Evolutionary conservation across 2,113 vertebrate genomes (phyloP), one percentile per base, ranked within the genome.

Genomic region (Perca schrenkii): DNA sequence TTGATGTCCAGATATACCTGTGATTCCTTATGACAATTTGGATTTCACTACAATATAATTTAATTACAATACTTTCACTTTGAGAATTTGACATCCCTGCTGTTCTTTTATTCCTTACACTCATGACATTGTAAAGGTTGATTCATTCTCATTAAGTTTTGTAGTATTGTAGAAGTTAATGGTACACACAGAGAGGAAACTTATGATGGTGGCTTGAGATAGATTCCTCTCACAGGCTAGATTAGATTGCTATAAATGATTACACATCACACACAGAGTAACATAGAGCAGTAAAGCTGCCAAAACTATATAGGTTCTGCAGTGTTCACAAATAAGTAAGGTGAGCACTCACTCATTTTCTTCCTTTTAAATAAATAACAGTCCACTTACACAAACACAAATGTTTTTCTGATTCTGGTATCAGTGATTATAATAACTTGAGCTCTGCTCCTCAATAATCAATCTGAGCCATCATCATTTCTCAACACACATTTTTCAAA

Each of bases 21-120:
- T 8, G 25, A 83, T 81, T 66, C 79, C 66, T 57, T 70, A 13
- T 58, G 61, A 69, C 60, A 68, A 78, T 84, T 73, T 88, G 46
- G 46, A 88, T 86, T 79, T 70, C 31, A 63, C 63, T 64, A 70
- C 68, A 81, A 34, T 49, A 28, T 43, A 43, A 43, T 43, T 43
- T 10, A 2, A 66, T 71, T 64, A 70, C 68, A 81, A 25, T 53
- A 28, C 53, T 36, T 25, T 25, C 1, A 25, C 25, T 25, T 25
- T 53, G n/a, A 54, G 13, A 57, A 43, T 62, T 53, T 69, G 10
- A 73, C 40, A 25, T 57, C 21, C 70, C 57, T 57, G 63, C 57
- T 75, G 54, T 79, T 76, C 19, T 75, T 85, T 83, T 68, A 66
- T 57, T 70, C 43, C 40, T 49, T 19, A 58, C 40, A 84, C 49